Evolutionary conservation across 2,113 vertebrate species (phyloP).

Genomic region (Chunga burmeisteri): DNA sequence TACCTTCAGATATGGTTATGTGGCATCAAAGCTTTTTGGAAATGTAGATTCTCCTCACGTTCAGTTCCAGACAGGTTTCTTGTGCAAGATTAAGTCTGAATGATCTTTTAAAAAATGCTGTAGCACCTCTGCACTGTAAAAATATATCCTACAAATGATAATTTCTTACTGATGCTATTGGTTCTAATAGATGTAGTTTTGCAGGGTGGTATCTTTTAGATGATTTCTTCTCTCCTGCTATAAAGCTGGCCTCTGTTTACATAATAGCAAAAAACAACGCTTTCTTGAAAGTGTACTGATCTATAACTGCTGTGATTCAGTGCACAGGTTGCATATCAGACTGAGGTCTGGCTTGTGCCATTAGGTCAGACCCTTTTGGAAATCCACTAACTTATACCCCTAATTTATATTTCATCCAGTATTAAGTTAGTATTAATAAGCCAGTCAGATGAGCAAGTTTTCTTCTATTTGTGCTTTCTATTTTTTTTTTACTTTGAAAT

Average conservation of each 20-base stretch:
- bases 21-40: not conserved
- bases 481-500: not conserved
- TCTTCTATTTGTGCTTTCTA: not conserved
- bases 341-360: not conserved
- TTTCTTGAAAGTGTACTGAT: not conserved
- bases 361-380: not conserved
- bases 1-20: not conserved
- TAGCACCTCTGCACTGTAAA: not conserved
- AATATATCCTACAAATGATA: not conserved
- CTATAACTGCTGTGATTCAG: not conserved
- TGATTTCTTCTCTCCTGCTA: not conserved
- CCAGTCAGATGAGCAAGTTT: not conserved
- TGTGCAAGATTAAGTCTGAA: not conserved
- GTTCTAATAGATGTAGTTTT: not conserved
- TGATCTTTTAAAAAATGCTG: not conserved
- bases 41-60: not conserved
- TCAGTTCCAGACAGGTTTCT: not conserved
- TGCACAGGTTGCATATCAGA: not conserved
- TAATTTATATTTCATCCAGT: not conserved
- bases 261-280: not conserved
- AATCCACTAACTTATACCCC: not conserved
- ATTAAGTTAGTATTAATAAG: not conserved
- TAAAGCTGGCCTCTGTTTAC: not conserved
- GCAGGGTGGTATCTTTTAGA: not conserved
- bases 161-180: not conserved